phyloP scores from a whole-genome alignment of 2,113 vertebrate genomes.

The Dermatemys mawii region DNA sequence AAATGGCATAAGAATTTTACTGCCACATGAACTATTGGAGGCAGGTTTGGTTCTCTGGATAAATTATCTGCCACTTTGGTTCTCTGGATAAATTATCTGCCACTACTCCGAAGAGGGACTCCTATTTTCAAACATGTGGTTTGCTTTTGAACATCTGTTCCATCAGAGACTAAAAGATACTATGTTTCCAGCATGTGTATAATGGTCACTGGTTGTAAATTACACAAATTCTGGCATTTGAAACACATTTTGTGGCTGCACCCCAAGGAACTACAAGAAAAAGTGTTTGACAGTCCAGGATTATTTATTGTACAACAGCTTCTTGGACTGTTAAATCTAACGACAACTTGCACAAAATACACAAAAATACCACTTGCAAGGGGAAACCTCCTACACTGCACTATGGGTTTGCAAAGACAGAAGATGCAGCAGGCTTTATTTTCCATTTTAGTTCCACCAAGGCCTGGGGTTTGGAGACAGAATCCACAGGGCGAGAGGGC shows the following conservation, averaged over 20 bases:
- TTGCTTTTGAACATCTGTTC: not conserved
- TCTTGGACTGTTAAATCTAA: not conserved
- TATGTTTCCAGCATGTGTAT: not conserved
- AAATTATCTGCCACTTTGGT: not conserved
- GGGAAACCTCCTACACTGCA: not conserved
- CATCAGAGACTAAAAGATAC: not conserved
- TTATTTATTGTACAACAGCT: not conserved
- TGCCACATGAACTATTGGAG: not conserved
- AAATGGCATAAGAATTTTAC: not conserved
- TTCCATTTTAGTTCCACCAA: not conserved
- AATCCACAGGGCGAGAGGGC: not conserved
- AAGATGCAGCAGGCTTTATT: not conserved
- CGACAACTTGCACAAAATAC: not conserved
- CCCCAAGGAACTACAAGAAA: not conserved
- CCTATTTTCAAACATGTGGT: not conserved
- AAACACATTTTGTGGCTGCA: not conserved
- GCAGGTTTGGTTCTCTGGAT: not conserved
- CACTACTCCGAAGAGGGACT: not conserved
- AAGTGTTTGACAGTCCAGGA: not conserved
- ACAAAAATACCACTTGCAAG: not conserved
- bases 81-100: not conserved
- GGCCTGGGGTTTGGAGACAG: not conserved
- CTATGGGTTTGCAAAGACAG: not conserved
- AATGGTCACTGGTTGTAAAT: not conserved
- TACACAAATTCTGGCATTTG: not conserved